Evolutionary conservation across 2,888 invertebrate genomes (phyloP).

Genomic region (Limnephilus rhombicus): DNA sequence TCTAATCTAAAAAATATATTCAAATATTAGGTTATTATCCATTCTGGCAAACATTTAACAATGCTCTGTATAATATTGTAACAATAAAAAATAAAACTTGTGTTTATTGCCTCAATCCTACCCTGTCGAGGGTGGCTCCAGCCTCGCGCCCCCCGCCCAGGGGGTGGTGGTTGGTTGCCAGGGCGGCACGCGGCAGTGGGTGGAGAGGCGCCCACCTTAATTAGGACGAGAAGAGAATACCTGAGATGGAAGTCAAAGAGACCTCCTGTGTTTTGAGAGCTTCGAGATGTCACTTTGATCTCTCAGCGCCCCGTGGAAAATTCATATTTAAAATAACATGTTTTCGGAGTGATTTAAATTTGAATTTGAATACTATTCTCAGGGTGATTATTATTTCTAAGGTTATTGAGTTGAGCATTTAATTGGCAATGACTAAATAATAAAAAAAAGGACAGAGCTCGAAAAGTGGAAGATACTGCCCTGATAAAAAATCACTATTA

Average conservation of each 20-base stretch:
- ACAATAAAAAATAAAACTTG: background rate
- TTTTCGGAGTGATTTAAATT: conserved; percentile 30
- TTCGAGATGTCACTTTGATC: conserved; percentile 52
- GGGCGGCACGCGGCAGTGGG: conserved; percentile 4
- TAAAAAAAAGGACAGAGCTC: background rate
- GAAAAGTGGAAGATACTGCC: background rate
- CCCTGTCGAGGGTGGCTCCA: background rate
- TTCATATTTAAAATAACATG: conserved; percentile 45
- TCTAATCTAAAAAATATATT: too few species aligned
- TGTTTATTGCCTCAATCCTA: background rate
- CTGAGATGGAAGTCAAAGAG: conserved; percentile 48
- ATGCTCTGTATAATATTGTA: background rate
- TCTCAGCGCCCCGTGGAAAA: conserved; percentile 26
- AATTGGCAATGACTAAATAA: background rate
- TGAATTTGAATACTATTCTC: background rate
- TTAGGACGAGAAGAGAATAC: conserved; percentile 43
- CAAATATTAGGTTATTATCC: background rate
- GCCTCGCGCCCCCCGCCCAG: background rate
- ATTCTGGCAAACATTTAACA: background rate
- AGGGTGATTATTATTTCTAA: background rate
- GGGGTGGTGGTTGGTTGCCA: background rate
- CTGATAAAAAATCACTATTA: too few species aligned
- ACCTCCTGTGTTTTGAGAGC: conserved; percentile 31
- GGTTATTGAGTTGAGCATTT: background rate
- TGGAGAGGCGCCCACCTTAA: conserved; percentile 35